A percentile compares a stretch with the other conserved stretches of the same genome.
These are phyloP conservation scores for Sternarchorhynchus goeldii DNA, from an alignment of 2,797 vertebrate species.

Conservation along the genomic window DNA sequence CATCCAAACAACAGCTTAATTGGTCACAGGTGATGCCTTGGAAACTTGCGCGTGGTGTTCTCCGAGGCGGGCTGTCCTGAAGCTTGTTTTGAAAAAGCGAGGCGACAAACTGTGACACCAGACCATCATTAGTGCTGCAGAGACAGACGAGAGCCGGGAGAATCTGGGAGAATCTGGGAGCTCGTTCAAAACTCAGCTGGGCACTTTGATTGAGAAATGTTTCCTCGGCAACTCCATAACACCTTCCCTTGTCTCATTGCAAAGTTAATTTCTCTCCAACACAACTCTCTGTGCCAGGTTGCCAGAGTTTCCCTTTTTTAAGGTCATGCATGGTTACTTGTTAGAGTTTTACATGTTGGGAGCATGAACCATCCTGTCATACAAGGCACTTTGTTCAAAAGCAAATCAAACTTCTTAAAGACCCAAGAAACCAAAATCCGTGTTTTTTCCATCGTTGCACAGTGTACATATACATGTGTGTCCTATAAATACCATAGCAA, in stretches of 20 bases:
- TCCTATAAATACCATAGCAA: no score
- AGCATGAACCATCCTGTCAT: not conserved
- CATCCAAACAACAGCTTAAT: constrained; percentile 51
- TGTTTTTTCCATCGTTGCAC: no score
- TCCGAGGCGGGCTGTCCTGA: constrained; percentile 43
- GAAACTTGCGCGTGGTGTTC: constrained; percentile 47
- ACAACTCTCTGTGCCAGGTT: not conserved
- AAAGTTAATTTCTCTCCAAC: constrained; percentile 38
- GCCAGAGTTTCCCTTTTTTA: not conserved
- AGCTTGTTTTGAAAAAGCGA: constrained; percentile 55
- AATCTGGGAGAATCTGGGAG: constrained; percentile 70
- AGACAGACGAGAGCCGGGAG: constrained; percentile 65
- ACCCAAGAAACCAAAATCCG: no score
- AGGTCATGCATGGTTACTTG: constrained; percentile 2
- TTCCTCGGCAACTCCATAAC: constrained; percentile 66
- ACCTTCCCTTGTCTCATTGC: constrained; percentile 40
- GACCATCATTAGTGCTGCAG: constrained; percentile 52
- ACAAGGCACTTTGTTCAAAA: not conserved
- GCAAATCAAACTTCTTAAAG: no score
- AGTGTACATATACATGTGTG: no score
- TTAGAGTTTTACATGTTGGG: not conserved
- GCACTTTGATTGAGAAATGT: constrained; percentile 53
- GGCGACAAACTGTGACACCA: constrained; percentile 56
- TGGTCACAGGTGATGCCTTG: constrained; percentile 47
- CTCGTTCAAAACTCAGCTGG: constrained; percentile 72